A percentile compares a stretch with the other conserved stretches of the same genome.
These are phyloP conservation scores for Columba livia DNA, from an alignment of 2,113 vertebrate species.

Conservation along the genomic window DNA sequence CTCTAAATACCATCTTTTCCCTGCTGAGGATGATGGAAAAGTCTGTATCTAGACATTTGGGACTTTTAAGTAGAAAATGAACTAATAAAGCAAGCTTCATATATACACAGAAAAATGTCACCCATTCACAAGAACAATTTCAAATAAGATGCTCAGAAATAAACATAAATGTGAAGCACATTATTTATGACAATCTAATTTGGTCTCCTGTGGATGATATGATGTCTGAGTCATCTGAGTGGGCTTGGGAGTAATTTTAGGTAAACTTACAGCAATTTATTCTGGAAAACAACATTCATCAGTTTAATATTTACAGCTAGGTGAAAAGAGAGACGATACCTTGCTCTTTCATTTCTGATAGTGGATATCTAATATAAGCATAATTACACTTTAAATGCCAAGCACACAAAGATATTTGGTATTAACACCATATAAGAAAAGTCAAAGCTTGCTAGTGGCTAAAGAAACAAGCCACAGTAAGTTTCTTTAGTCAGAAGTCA, in stretches of 20 bases:
- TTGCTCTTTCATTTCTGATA: not conserved
- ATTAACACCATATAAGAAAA: not conserved
- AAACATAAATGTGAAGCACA: slow-evolving; percentile 22
- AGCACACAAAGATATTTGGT: not conserved
- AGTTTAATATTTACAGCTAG: slow-evolving; percentile 1
- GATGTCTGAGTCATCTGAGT: slow-evolving; percentile 60
- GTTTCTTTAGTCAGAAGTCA: not conserved
- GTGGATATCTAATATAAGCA: not conserved
- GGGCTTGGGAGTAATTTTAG: slow-evolving; percentile 44
- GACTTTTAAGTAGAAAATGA: slow-evolving; percentile 27
- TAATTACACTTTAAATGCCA: not conserved
- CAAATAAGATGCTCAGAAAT: slow-evolving; percentile 24
- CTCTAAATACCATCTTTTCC: not conserved
- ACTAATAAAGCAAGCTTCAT: slow-evolving; percentile 10
- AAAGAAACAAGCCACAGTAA: not conserved
- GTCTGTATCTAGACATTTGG: not conserved
- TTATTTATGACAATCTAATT: slow-evolving; percentile 62
- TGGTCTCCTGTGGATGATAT: slow-evolving; percentile 24
- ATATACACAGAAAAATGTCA: not conserved
- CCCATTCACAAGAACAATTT: slow-evolving; percentile 49
- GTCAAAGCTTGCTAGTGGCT: not conserved
- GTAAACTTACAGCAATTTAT: slow-evolving; percentile 23
- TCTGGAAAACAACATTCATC: slow-evolving; percentile 27
- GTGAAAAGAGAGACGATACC: not conserved
- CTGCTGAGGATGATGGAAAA: not conserved